These are phyloP conservation scores for Epinephelus fuscoguttatus DNA, from an alignment of 2,113 vertebrate genomes.

Conservation along the genomic window DNA sequence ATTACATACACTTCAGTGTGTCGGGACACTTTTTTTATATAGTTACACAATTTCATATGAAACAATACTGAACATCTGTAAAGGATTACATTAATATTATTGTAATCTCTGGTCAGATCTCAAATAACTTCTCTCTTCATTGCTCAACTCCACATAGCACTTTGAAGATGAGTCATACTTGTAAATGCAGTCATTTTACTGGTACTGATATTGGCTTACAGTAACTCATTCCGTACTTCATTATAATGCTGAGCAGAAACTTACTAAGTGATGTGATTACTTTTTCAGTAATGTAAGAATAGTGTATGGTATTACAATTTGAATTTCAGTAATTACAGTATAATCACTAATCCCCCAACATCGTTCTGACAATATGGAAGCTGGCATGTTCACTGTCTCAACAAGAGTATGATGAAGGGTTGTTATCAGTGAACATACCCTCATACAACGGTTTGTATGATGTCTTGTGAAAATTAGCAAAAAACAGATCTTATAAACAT, in stretches of 20 bases:
- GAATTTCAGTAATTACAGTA: neutral
- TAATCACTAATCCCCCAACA: neutral
- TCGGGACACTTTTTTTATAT: no score
- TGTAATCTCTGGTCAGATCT: neutral
- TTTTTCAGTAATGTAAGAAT: no score
- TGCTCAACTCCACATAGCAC: neutral
- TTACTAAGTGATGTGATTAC: no score
- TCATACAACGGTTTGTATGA: no score
- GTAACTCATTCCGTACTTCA: neutral
- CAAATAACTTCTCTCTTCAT: neutral
- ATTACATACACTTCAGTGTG: neutral
- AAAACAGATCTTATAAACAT: no score
- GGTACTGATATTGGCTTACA: neutral
- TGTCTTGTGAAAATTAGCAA: no score
- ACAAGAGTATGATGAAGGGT: neutral
- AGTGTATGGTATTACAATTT: neutral
- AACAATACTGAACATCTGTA: neutral
- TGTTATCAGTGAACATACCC: no score
- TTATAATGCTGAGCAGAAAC: no score
- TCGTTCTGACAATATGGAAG: neutral
- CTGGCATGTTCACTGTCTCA: neutral
- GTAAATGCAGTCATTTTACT: neutral
- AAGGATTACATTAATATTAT: neutral
- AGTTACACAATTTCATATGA: neutral
- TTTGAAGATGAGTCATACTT: conserved; percentile 1